phyloP scores from a whole-genome alignment of 2,797 vertebrate species.

The Cyprinodon diabolis region DNA sequence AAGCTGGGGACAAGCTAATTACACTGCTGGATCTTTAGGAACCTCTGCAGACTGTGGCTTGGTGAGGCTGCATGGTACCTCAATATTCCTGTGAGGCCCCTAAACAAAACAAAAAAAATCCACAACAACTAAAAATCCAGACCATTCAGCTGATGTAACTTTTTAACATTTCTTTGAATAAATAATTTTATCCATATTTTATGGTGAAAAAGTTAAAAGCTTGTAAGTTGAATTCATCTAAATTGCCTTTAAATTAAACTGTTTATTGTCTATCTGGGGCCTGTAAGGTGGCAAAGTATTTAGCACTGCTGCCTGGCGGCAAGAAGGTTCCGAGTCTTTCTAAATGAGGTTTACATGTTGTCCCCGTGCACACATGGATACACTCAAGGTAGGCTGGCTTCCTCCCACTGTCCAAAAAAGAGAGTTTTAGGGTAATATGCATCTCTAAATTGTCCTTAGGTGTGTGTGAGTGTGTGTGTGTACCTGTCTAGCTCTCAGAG shows the following conservation, averaged over 20 bases:
- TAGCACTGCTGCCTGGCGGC: no score
- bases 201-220: background rate
- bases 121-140: background rate
- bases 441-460: no score
- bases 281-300: no score
- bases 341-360: no score
- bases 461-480: no score
- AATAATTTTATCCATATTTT: background rate
- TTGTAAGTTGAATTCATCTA: background rate
- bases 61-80: conserved; percentile 51
- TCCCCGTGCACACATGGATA: no score
- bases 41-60: conserved; percentile 49
- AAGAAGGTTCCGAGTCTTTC: no score
- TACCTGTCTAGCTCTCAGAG: no score
- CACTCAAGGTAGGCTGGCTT: no score
- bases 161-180: background rate
- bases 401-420: no score
- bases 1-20: conserved; percentile 76
- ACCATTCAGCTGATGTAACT: background rate
- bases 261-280: no score
- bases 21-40: conserved; percentile 55
- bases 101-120: background rate
- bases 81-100: background rate
- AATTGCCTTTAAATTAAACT: background rate
- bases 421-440: no score